Percentiles rank a stretch among this genome's conserved stretches.
Evolutionary conservation across 2,797 vertebrate species (phyloP).

Genomic region (Loris lydekkerianus): DNA sequence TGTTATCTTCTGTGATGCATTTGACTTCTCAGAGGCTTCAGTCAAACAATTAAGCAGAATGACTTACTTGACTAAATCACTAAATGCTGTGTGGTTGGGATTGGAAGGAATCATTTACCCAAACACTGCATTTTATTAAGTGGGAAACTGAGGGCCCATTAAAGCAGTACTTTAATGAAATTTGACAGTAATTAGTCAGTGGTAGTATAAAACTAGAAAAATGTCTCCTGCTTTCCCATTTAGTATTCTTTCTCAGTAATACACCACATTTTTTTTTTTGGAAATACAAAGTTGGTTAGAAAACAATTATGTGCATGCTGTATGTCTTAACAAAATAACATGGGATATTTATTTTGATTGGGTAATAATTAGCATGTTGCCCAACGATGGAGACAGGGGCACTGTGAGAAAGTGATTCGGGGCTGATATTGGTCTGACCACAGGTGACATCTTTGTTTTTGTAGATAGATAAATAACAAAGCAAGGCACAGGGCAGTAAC

Average conservation of each 20-base stretch:
- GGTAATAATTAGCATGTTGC: neutral
- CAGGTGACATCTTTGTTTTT: neutral
- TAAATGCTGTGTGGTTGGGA: neutral
- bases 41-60: neutral
- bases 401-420: neutral
- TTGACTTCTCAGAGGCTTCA: neutral
- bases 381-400: neutral
- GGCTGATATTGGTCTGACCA: neutral
- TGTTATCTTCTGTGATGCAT: neutral
- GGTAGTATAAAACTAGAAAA: neutral
- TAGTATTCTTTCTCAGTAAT: neutral
- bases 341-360: constrained; percentile 47
- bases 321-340: neutral
- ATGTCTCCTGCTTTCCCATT: neutral
- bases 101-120: constrained; percentile 37
- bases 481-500: neutral
- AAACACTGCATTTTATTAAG: neutral
- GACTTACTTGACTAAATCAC: neutral
- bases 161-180: neutral
- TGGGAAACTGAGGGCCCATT: neutral
- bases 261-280: neutral
- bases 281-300: neutral
- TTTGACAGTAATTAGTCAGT: neutral
- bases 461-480: neutral
- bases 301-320: neutral